Conservation (phyloP, 1,140 invertebrate species). For the Campoletis sonorensis region DNA sequence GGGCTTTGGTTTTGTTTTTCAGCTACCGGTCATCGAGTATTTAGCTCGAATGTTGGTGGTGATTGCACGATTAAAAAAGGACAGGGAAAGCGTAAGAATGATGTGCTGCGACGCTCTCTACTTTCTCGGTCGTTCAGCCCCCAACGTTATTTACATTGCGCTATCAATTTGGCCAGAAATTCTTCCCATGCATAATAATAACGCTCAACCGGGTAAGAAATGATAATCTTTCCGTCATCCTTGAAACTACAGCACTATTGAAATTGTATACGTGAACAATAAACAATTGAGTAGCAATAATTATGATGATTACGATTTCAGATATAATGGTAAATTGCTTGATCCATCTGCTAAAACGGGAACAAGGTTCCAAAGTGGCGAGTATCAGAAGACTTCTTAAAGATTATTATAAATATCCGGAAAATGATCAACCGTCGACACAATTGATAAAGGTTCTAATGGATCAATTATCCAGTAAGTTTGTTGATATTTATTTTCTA, state of each 20-base stretch:
- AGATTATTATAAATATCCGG: slow-evolving; percentile 64
- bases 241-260: too few relatives aligned
- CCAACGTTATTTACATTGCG: slow-evolving; percentile 60
- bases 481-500: slow-evolving; percentile 40
- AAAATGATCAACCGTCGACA: slow-evolving; percentile 26
- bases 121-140: slow-evolving; percentile 60
- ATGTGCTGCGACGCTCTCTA: slow-evolving; percentile 71
- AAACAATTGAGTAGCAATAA: background rate
- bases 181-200: slow-evolving; percentile 65
- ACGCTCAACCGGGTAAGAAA: slow-evolving; percentile 57
- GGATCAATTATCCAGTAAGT: slow-evolving; percentile 59
- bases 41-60: slow-evolving; percentile 59
- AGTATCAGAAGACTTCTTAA: slow-evolving; percentile 59
- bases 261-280: background rate
- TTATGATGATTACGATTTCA: slow-evolving; percentile 55
- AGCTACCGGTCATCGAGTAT: too few relatives aligned
- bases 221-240: background rate
- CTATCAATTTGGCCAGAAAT: slow-evolving; percentile 71
- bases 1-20: slow-evolving; percentile 28
- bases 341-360: slow-evolving; percentile 57
- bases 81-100: slow-evolving; percentile 69
- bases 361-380: slow-evolving; percentile 51
- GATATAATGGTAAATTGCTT: slow-evolving; percentile 66
- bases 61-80: slow-evolving; percentile 68
- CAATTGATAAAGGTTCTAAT: slow-evolving; percentile 57